Evolutionary conservation across 2,113 vertebrate genomes (phyloP).

Genomic region (Amazona vittata): DNA sequence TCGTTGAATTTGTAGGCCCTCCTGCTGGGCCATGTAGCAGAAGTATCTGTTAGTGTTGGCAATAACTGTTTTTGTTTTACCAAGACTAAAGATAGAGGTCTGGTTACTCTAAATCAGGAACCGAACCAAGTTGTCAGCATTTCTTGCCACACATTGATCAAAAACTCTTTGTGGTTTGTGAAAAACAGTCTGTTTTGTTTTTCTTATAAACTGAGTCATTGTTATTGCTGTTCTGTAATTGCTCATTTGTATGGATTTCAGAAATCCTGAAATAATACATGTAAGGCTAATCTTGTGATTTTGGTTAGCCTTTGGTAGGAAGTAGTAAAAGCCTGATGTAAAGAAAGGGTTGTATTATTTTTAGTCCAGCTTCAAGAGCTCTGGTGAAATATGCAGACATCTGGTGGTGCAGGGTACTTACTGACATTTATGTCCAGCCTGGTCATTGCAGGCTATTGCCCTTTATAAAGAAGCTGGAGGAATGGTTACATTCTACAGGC

Average conservation of each 20-base stretch:
- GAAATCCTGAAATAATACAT: neutral
- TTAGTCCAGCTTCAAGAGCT: neutral
- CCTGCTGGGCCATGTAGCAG: neutral
- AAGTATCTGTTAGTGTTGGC: neutral
- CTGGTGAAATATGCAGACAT: neutral
- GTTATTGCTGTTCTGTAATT: neutral
- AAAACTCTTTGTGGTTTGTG: neutral
- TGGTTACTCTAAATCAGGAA: neutral
- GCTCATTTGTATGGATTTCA: neutral
- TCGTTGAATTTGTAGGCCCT: neutral
- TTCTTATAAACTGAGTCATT: neutral
- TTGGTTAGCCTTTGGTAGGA: neutral
- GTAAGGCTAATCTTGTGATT: neutral
- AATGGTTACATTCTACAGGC: neutral
- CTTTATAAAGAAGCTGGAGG: neutral
- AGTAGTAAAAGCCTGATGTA: neutral
- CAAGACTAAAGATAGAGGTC: neutral
- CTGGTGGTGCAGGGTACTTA: neutral
- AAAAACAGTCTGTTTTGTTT: neutral
- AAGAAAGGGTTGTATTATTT: neutral
- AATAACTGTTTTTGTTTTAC: neutral
- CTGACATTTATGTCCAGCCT: neutral
- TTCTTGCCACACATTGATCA: neutral
- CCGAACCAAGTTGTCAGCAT: accelerated
- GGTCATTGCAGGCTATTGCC: neutral